phyloP scores from a whole-genome alignment of 1,140 invertebrate species.

The Drosophila pseudoobscura region DNA sequence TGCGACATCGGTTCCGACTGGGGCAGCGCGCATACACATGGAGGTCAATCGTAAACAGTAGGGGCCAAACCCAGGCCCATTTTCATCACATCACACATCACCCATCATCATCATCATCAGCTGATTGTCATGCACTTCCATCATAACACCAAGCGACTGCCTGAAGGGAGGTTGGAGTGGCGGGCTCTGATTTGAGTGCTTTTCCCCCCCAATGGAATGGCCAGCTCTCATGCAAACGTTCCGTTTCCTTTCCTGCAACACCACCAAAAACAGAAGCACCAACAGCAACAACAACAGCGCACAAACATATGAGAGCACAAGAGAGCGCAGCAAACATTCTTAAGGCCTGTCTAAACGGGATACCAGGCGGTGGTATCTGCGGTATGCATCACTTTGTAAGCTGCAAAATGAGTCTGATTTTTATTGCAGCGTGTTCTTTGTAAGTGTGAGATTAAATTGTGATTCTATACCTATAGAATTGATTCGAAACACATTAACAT shows the following conservation, averaged over 20 bases:
- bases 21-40: background rate
- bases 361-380: too few relatives aligned
- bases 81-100: slow-evolving; percentile 4
- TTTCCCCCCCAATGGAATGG: slow-evolving; percentile 61
- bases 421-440: too few relatives aligned
- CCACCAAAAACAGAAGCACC: background rate
- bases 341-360: too few relatives aligned
- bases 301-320: background rate
- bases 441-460: too few relatives aligned
- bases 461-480: too few relatives aligned
- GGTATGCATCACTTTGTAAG: too few relatives aligned
- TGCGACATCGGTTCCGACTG: slow-evolving; percentile 42
- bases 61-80: slow-evolving; percentile 35
- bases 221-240: slow-evolving; percentile 54
- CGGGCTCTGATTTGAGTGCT: slow-evolving; percentile 71
- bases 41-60: slow-evolving; percentile 23
- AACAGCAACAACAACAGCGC: too few relatives aligned
- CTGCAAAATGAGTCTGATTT: too few relatives aligned
- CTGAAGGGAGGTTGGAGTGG: slow-evolving; percentile 17
- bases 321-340: slow-evolving; percentile 8
- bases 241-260: background rate
- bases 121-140: slow-evolving; percentile 62
- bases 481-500: too few relatives aligned
- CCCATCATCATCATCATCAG: slow-evolving; percentile 20
- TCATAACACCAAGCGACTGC: slow-evolving; percentile 23